Percentiles rank a stretch among this genome's conserved stretches.
Conservation (phyloP, 1,140 invertebrate genomes). For the Drosophila lacertosa region DNA sequence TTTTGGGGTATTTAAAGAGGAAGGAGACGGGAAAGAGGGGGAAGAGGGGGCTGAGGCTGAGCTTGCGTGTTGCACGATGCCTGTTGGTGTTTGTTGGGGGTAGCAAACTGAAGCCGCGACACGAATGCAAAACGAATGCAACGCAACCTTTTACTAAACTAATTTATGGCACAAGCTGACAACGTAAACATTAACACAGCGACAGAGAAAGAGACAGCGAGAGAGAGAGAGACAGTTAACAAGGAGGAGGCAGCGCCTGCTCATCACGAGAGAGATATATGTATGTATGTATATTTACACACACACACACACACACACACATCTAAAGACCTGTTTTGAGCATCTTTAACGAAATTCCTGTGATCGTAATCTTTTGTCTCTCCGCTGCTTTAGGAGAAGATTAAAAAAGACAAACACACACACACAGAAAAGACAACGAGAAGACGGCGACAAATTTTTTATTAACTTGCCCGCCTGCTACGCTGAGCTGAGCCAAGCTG, state of each 20-base stretch:
- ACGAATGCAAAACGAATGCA: constrained; percentile 71
- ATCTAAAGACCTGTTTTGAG: constrained; percentile 76
- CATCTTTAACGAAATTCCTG: constrained; percentile 81
- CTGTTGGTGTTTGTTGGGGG: background rate
- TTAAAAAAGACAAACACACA: constrained; percentile 68
- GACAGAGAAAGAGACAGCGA: background rate
- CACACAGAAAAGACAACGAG: constrained; percentile 60
- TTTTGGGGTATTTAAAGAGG: background rate
- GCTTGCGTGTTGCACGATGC: constrained; percentile 39
- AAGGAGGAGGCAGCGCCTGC: constrained; percentile 9
- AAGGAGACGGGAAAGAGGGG: constrained; percentile 19
- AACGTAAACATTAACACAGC: constrained; percentile 82
- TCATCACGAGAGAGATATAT: constrained; percentile 5
- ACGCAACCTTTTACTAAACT: constrained; percentile 82
- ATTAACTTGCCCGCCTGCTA: constrained; percentile 59
- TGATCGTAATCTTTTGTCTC: constrained; percentile 82
- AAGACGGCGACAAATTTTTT: constrained; percentile 81
- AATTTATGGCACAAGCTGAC: constrained; percentile 84
- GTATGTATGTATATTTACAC: background rate
- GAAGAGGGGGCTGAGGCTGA: constrained; percentile 8
- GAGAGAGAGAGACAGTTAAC: constrained; percentile 5
- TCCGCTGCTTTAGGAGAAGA: constrained; percentile 77
- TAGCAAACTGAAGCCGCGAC: constrained; percentile 23
- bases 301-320: too few relatives aligned
- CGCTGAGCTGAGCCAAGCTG: constrained; percentile 7